Conservation (phyloP, 2,113 vertebrate genomes). For the Ranitomeya variabilis region DNA sequence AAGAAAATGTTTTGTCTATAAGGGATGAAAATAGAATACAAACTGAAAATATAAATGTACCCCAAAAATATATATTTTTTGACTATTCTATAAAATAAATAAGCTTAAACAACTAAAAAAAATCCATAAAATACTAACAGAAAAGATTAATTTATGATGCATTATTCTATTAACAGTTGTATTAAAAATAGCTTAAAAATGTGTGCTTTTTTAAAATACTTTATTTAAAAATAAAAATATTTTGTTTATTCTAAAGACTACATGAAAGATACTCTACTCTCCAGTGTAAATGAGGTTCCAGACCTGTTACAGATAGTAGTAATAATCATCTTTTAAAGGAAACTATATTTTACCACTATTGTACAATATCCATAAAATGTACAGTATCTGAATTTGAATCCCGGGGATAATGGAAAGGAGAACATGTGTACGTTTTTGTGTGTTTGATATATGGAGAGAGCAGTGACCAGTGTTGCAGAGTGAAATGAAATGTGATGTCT, state of each 20-base stretch:
- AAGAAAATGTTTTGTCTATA: neutral
- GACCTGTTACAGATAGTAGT: neutral
- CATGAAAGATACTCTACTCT: too few relatives aligned
- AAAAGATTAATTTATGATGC: neutral
- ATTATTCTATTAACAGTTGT: neutral
- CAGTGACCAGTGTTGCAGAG: slow-evolving; percentile 20
- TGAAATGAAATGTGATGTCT: slow-evolving; percentile 33
- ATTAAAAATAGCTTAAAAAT: too few relatives aligned
- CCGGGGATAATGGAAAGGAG: neutral
- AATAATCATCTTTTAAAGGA: neutral
- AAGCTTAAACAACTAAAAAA: neutral
- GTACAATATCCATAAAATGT: neutral
- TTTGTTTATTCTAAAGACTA: too few relatives aligned
- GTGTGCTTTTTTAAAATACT: too few relatives aligned
- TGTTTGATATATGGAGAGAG: slow-evolving; percentile 21
- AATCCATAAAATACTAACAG: neutral
- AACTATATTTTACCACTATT: neutral
- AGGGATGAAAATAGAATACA: too few relatives aligned
- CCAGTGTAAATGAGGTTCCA: neutral
- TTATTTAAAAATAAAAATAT: too few relatives aligned
- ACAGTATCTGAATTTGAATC: neutral
- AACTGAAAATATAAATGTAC: neutral
- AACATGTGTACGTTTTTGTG: neutral
- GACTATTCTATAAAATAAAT: neutral
- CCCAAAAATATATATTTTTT: neutral